These are phyloP conservation scores for Semicossyphus pulcher DNA, from an alignment of 2,113 vertebrate genomes.

Conservation along the genomic window DNA sequence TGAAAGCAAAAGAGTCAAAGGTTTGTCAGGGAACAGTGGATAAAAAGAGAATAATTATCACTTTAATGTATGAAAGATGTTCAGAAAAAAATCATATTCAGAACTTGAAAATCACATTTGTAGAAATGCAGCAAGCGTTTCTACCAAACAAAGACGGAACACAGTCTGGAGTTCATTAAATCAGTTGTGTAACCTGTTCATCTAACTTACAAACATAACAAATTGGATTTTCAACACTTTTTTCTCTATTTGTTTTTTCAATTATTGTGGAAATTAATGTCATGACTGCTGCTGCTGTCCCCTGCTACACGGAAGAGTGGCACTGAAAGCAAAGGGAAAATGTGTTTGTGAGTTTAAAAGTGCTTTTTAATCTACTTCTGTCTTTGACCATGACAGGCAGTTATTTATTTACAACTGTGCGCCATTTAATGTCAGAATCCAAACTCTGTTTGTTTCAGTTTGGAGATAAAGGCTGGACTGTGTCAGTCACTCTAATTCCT, in stretches of 20 bases:
- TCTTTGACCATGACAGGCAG: conserved; percentile 16
- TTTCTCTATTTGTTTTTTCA: conserved; percentile 28
- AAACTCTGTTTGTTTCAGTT: not conserved
- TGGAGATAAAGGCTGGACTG: conserved; percentile 4
- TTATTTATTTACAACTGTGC: conserved; percentile 13
- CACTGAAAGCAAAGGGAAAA: conserved; percentile 8
- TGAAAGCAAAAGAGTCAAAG: not conserved
- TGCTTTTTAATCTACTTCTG: conserved; percentile 18
- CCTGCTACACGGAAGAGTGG: conserved; percentile 8
- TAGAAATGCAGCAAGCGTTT: not conserved
- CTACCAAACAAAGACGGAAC: not conserved
- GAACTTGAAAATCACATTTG: conserved; percentile 8
- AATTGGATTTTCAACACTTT: conserved; percentile 26
- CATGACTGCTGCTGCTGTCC: not conserved
- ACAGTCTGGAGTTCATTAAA: conserved; percentile 20
- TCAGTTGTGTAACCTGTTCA: not conserved
- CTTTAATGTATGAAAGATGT: conserved; percentile 4
- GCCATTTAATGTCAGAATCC: conserved; percentile 5
- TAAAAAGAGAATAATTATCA: not conserved
- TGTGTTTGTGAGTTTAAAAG: conserved; percentile 10
- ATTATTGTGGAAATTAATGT: conserved; percentile 49
- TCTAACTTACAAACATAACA: conserved; percentile 16
- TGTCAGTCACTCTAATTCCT: not conserved
- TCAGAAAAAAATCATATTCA: conserved; percentile 2
- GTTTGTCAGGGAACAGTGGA: not conserved